phyloP scores from a whole-genome alignment of 53 echinoderm and acorn worm genomes.

The Actinopyga echinites region DNA sequence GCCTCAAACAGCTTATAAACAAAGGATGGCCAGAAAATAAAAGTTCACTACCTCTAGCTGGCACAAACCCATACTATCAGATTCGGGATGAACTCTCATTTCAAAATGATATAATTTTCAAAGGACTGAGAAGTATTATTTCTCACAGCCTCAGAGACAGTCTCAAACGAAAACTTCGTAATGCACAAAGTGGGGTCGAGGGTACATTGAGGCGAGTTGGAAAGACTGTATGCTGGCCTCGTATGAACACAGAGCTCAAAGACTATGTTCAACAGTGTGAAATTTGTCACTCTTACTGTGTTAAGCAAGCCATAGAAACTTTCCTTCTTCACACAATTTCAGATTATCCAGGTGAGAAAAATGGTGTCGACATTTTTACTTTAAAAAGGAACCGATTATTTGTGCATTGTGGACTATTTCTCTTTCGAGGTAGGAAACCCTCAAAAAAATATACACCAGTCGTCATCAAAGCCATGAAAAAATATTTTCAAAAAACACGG shows the following conservation, averaged over 20 bases:
- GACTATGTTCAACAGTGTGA: constrained; percentile 40
- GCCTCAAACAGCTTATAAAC: constrained; percentile 4
- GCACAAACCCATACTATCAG: constrained; percentile 43
- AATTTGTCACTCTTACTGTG: constrained; percentile 33
- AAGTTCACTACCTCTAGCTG: not conserved
- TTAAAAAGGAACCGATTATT: constrained; percentile 39
- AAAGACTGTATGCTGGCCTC: constrained; percentile 53
- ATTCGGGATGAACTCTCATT: constrained; percentile 57
- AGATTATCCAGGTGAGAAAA: constrained; percentile 53
- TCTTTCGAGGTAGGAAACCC: constrained; percentile 61
- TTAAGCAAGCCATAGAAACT: constrained; percentile 46
- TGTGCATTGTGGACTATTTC: constrained; percentile 66
- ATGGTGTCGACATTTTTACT: constrained; percentile 56
- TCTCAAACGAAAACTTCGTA: constrained; percentile 35
- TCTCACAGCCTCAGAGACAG: constrained; percentile 38
- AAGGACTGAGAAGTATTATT: constrained; percentile 53
- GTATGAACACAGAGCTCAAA: constrained; percentile 43
- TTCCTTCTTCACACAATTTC: constrained; percentile 48
- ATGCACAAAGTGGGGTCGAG: constrained; percentile 43
- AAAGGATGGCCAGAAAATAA: constrained; percentile 49
- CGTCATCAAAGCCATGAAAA: too few species aligned
- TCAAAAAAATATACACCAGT: constrained; percentile 42
- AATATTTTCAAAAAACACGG: constrained; percentile 46
- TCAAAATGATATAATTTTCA: constrained; percentile 49
- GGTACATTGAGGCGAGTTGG: constrained; percentile 36